A percentile compares a stretch with the other conserved stretches of the same genome.
Evolutionary conservation across 1,140 invertebrate genomes (phyloP).

Genomic region (Trigoniulus corallinus): DNA sequence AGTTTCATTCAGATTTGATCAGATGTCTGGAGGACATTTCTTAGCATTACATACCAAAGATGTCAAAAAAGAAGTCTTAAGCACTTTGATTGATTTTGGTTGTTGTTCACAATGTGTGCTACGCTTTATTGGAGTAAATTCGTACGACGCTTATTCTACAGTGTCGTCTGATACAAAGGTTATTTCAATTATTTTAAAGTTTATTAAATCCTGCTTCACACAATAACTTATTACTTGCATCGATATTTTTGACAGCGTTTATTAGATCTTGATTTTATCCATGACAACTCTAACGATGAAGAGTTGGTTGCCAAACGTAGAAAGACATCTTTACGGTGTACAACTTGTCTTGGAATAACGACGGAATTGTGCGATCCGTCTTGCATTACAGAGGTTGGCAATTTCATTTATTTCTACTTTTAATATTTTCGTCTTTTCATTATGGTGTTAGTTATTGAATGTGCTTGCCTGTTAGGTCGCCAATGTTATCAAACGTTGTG

Average conservation of each 20-base stretch:
- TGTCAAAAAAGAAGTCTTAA: too few species aligned
- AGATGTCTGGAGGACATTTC: too few species aligned
- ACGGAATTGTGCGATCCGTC: neutral
- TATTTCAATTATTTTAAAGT: neutral
- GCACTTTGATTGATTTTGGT: neutral
- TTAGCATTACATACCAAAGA: too few species aligned
- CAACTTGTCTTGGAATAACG: neutral
- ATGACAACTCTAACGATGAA: neutral
- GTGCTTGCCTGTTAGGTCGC: neutral
- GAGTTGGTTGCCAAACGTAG: neutral
- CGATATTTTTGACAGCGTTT: neutral
- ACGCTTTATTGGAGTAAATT: neutral
- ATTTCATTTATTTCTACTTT: neutral
- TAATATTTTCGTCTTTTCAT: neutral
- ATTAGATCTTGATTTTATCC: neutral
- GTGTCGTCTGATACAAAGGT: neutral
- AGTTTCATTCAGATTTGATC: too few species aligned
- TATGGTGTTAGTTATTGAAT: neutral
- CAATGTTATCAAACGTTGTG: too few species aligned
- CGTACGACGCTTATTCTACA: neutral
- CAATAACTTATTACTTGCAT: too few species aligned
- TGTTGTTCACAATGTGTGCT: neutral
- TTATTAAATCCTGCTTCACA: neutral
- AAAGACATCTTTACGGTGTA: neutral
- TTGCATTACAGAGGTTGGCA: neutral